Evolutionary conservation across 1,140 invertebrate genomes (phyloP), one percentile per base, ranked within the genome.

Genomic region (Drosophila kikkawai): DNA sequence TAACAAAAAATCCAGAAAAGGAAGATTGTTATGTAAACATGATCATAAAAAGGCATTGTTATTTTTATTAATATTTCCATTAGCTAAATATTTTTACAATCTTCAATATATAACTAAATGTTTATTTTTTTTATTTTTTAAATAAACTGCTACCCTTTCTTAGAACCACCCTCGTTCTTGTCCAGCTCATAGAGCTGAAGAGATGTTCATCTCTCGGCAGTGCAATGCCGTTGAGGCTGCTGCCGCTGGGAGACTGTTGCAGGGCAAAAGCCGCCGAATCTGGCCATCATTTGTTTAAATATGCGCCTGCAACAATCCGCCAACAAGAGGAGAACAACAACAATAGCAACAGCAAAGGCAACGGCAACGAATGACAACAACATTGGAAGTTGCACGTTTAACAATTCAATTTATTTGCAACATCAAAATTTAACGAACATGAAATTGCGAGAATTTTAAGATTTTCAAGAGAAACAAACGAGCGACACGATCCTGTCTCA

Each of bases 371-470:
- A 71, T 71, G 71, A 87, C 80, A 87, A 71, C 66, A 79, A 90
- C 85, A 90, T 88, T 84, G 71, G 68, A 91, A 80, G 84, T 92
- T 92, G 91, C 91, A 91, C 91, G 91, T 92, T 92, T 92, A 92
- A 92, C 91, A 92, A 92, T 92, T 92, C 91, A 92, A 92, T 92
- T 92, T 92, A 92, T 92, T 92, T 92, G 81, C 79, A 92, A 88
- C 87, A 91, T 92, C 91, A 92, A 92, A 92, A 91, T 92, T 92
- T 92, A 92, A 92, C 91, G 91, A 92, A 92, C 91, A 92, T 92
- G 88, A 92, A 92, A 92, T 92, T 92, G 91, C 91, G 91, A 88
- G 91, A 92, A 92, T 92, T 92, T 92, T 92, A 87, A 92, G 88
- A 83, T 92, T 92, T 87, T 92, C 91, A 91, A 58, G 82, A 92